Base-by-base conservation (phyloP, 2,888 invertebrate genomes). In the Dromius quadrimaculatus region DNA sequence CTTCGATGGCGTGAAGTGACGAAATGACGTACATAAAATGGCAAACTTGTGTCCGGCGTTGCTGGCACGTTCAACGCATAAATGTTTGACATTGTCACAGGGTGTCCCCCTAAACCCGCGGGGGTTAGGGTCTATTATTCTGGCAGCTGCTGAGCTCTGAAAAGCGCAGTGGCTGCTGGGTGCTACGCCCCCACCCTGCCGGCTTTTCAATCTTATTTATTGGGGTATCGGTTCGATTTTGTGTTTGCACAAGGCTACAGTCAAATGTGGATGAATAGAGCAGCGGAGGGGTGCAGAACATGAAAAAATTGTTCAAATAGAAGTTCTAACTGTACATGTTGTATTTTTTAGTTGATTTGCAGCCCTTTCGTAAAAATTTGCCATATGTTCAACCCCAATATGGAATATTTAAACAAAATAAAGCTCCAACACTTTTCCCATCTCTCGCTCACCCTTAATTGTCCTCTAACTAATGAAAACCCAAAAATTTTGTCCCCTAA, bases 121-220 rank as follows among this genome's bases (percentile, higher is more conserved):
- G 79, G 79, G 79, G 81, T 81, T 80, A 81, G 81, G 81, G 81
- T 80, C 82, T 81, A 82, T 82, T 82, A 82, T 83, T 81, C 78
- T 76, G 9, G 61, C 83, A 83, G 83, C 83, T 83, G 83, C 81
- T 19, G 50, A 15, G 28, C 28, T 32, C 2, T 36, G 20, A n/a
- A 11, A 11, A n/a, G 22, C 34, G 38, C 43, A 45, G 62, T 41
- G 41, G 41, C 43, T 11, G 2, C 80, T 80, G 79, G 79, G 78
- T 75, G 77, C 79, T 80, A 81, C 81, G 79, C 82, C 81, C 81
- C 81, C 78, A 79, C 79, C 79, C 75, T 50, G 77, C 76, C 76
- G 75, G 80, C 78, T 79, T 81, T 82, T 81, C 81, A 80, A 70
- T 81, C 80, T 80, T 79, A 81, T 81, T 82, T 82, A 81, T 81